Evolutionary conservation across 2,888 invertebrate species (phyloP).

Genomic region (Malacosoma neustria): DNA sequence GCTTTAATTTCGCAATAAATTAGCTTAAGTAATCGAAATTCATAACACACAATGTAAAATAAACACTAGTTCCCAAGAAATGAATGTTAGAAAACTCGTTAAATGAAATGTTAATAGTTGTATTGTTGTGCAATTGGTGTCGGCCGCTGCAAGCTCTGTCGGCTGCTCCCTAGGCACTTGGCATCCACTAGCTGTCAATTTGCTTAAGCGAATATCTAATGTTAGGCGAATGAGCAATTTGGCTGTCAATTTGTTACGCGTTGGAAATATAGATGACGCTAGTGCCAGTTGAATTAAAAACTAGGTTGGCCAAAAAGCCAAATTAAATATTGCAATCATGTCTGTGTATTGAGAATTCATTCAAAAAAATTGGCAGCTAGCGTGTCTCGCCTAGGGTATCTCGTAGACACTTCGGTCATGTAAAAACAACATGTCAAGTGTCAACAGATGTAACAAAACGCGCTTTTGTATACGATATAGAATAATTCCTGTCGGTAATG

Average conservation of each 20-base stretch:
- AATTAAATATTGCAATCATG: too few relatives aligned
- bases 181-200: too few relatives aligned
- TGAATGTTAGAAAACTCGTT: slow-evolving; percentile 1
- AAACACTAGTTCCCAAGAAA: slow-evolving; percentile 3
- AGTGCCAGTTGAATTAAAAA: too few relatives aligned
- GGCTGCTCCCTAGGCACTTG: slow-evolving; percentile 3
- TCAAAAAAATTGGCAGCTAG: too few relatives aligned
- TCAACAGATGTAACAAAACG: slow-evolving; percentile 1
- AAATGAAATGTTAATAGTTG: neutral
- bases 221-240: too few relatives aligned
- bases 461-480: slow-evolving; percentile 19
- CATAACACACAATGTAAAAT: slow-evolving; percentile 3
- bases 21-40: neutral
- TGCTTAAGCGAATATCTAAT: too few relatives aligned
- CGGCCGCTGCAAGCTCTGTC: slow-evolving; percentile 19
- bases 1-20: neutral
- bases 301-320: too few relatives aligned
- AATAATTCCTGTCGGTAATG: neutral
- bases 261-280: too few relatives aligned
- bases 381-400: too few relatives aligned
- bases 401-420: neutral
- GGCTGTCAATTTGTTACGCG: too few relatives aligned
- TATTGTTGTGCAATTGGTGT: slow-evolving; percentile 3
- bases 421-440: neutral
- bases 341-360: too few relatives aligned